Conservation (phyloP, 2,113 vertebrate genomes). For the Macaca mulatta region DNA sequence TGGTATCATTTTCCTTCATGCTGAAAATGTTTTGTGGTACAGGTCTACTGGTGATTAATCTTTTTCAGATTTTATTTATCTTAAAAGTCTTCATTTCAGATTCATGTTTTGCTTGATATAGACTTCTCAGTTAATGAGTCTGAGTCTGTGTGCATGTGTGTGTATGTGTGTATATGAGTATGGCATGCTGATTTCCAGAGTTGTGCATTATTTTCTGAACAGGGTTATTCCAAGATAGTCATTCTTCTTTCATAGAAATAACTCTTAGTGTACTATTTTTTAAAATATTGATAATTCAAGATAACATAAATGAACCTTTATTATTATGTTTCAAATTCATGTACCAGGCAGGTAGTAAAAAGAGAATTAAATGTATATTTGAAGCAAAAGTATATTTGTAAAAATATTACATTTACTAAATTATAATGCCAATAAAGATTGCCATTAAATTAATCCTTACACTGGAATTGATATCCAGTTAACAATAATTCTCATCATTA, state of each 20-base stretch:
- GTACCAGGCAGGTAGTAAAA: neutral
- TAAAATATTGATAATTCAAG: neutral
- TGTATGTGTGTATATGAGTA: too few species aligned
- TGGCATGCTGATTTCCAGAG: neutral
- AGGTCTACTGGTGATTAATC: neutral
- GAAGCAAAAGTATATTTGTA: neutral
- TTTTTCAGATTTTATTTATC: neutral
- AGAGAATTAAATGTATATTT: neutral
- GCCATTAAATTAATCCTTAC: neutral
- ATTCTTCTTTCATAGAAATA: neutral
- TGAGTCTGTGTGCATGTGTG: neutral
- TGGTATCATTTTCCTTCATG: neutral
- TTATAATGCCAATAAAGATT: neutral
- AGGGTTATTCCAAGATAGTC: neutral
- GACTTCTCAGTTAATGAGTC: neutral
- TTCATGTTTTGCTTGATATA: neutral
- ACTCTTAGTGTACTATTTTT: neutral
- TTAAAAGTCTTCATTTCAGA: neutral
- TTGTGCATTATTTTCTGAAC: neutral
- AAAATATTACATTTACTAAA: neutral
- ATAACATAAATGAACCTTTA: neutral
- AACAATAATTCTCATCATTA: neutral
- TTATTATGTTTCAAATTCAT: neutral
- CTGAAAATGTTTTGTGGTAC: neutral
- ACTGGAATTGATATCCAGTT: neutral